Base-by-base conservation (phyloP, 2,888 invertebrate species). In the Himalopsyche kuldschensis region DNA sequence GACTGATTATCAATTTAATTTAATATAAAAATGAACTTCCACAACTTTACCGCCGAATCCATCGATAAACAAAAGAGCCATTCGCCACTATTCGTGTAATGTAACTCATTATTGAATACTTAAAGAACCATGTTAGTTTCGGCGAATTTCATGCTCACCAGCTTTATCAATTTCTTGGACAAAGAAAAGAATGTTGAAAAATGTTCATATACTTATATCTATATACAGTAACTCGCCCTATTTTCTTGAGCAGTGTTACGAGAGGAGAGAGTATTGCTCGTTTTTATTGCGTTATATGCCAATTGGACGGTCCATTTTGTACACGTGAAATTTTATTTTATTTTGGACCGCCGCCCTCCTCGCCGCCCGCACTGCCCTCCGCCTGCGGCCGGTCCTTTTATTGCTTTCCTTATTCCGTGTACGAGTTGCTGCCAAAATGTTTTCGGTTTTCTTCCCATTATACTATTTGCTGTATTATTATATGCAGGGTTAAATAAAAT, bases 221-320 rank as follows among this genome's bases (percentile, higher is more conserved):
- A 41, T 41, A 11, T 5, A 55, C 15, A 79, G 48, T 79, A 20
- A 30, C 24, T 47, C n/a, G 1, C 30, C 48, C 32, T 47, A 17
- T 31, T 27, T 77, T 20, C 55, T 77, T 41, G 78, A 47, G 76
- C 75, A 75, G 32, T 31, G 4, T 17, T 48, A 11, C 35, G 69
- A 20, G 78, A 20, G 47, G 69, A 20, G 77, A 20, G 46, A 47
- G 77, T 35, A 48, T 35, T 48, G 31, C 77, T 30, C 47, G 79
- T 55, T 55, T 80, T 80, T 83, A 83, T 83, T 80, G 75, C 76
- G 69, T 80, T 80, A 77, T 77, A 69, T 79, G 78, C 82, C 85
- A 83, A 83, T 85, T 85, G 85, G 82, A 83, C 78, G 85, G 83
- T 82, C 85, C 85, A 85, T 85, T 85, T 85, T 82, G 83, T 78